A percentile compares a stretch with the other conserved stretches of the same genome.
phyloP scores from a whole-genome alignment of 2,888 invertebrate genomes.

The Rutpela maculata region DNA sequence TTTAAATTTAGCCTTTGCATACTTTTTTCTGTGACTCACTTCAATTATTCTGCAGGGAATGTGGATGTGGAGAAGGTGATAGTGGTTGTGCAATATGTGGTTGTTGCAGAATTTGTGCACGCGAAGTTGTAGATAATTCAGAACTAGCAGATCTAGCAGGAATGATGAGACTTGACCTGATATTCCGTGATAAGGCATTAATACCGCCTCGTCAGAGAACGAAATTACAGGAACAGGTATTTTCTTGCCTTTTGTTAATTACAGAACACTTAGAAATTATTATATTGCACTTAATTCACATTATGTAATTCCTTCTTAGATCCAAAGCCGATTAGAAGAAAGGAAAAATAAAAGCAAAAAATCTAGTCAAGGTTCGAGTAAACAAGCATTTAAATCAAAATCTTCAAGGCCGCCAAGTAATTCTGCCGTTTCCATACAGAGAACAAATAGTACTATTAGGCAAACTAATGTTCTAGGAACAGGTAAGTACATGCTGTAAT shows the following conservation, averaged over 20 bases:
- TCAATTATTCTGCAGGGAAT: slow-evolving; percentile 80
- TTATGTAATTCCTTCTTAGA: slow-evolving; percentile 49
- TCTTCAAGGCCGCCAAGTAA: slow-evolving; percentile 59
- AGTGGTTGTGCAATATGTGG: slow-evolving; percentile 96
- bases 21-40: neutral
- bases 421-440: slow-evolving; percentile 62
- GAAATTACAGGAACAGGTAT: slow-evolving; percentile 77
- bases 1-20: no score
- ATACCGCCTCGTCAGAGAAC: slow-evolving; percentile 75
- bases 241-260: neutral
- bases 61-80: slow-evolving; percentile 97
- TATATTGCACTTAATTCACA: neutral
- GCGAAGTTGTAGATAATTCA: slow-evolving; percentile 79
- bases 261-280: neutral
- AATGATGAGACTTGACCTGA: slow-evolving; percentile 77
- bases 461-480: slow-evolving; percentile 65
- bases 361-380: slow-evolving; percentile 69
- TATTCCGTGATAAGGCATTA: slow-evolving; percentile 74
- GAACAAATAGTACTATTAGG: slow-evolving; percentile 63
- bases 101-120: slow-evolving; percentile 91
- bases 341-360: slow-evolving; percentile 75
- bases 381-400: slow-evolving; percentile 66
- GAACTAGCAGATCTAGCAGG: slow-evolving; percentile 76
- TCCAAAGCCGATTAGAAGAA: slow-evolving; percentile 77
- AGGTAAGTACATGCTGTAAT: slow-evolving; percentile 52